Evolutionary conservation across 1,140 invertebrate species (phyloP), one percentile per base, ranked within the genome.

Genomic region (Heliconius eleuchia): DNA sequence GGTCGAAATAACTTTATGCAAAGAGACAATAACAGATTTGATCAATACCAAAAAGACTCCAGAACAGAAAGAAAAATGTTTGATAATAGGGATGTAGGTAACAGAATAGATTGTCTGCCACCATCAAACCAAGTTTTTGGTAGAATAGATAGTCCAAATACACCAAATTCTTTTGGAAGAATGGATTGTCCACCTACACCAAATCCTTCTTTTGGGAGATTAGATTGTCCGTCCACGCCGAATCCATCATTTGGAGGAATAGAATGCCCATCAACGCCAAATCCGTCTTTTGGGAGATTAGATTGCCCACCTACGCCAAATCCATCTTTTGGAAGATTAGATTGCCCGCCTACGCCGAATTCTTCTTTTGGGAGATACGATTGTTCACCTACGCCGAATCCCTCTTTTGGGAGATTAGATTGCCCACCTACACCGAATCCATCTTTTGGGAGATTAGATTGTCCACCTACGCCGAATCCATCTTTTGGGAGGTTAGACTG

Each of bases 401-500:
- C 83, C 37, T 60, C 83, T 11, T 89, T 86, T 83, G 89, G 87
- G 1, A 87, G 86, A 77, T 16, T 76, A 5, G 86, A 88, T 7
- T 80, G 81, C 70, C 82, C 83, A 8, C 13, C 80, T 27, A 86
- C 83, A 3, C 82, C 86, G 9, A 83, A 1, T 74, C 83, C 82
- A 73, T 46, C 82, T 37, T 89, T 82, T 79, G 83, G 81, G 5
- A 81, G 81, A 57, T 73, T 78, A 37, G 88, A 87, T 5, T 77
- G 81, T 52, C 84, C 87, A 52, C 34, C 78, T 18, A 85, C 86
- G 0, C 81, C 86, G 7, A 80, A 42, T 74, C 84, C 84, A 76
- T 70, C 80, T 16, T 92, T 88, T 77, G 86, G 84, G 2, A 84
- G 84, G 60, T 77, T 76, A 19, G 91, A 93, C 50, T 87, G 85